Evolutionary conservation across 2,113 vertebrate genomes (phyloP).

Genomic region (Leucosticte australis): DNA sequence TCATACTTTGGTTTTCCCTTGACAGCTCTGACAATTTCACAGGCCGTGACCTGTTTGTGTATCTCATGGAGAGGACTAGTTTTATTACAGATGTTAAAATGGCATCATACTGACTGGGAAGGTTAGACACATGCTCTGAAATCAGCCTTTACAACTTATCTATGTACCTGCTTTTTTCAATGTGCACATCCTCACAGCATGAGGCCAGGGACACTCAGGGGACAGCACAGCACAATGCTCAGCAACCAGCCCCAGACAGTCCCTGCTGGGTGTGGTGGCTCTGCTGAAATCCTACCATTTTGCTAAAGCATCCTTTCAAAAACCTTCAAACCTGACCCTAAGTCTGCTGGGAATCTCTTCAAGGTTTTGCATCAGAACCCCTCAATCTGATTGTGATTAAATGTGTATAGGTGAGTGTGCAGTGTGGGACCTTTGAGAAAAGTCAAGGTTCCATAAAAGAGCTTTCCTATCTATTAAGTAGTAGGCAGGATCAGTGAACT

Average conservation of each 20-base stretch:
- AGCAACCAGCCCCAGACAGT: background rate
- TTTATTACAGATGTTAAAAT: background rate
- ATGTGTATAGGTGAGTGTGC: background rate
- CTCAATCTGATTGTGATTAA: background rate
- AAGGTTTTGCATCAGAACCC: background rate
- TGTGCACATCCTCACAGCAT: fast-evolving
- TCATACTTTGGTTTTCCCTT: slow-evolving; percentile 7
- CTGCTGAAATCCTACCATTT: background rate
- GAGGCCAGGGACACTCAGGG: fast-evolving
- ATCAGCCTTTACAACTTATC: background rate
- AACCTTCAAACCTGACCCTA: background rate
- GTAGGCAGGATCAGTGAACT: background rate
- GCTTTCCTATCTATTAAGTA: background rate
- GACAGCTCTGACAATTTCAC: background rate
- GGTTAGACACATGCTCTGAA: background rate
- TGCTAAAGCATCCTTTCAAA: background rate
- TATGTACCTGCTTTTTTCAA: background rate
- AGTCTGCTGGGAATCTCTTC: background rate
- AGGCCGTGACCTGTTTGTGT: background rate
- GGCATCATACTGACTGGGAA: background rate
- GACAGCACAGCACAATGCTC: background rate
- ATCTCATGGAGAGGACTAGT: background rate
- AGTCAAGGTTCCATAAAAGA: background rate
- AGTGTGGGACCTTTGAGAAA: background rate
- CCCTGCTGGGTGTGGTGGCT: background rate